A percentile compares a stretch with the other conserved stretches of the same genome.
Evolutionary conservation across 2,888 invertebrate species (phyloP).

Genomic region (Alviniconcha strummeri): DNA sequence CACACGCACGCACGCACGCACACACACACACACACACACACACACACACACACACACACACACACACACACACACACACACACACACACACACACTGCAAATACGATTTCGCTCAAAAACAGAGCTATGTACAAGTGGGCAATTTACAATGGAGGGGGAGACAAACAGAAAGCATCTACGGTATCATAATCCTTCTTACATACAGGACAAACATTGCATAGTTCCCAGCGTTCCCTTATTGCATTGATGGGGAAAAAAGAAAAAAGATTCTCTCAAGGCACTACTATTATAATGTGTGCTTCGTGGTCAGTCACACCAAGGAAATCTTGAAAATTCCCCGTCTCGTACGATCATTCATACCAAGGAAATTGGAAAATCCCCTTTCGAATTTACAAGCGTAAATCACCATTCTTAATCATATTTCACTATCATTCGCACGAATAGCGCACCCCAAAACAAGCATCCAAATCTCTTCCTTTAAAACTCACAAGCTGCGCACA

Average conservation of each 20-base stretch:
- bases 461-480: no score
- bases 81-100: constrained; percentile 3
- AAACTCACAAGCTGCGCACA: no score
- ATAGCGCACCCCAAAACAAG: no score
- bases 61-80: constrained; percentile 8
- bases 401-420: no score
- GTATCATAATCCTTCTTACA: constrained; percentile 7
- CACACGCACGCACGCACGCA: neutral
- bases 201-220: constrained; percentile 25
- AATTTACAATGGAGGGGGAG: neutral
- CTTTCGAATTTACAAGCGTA: no score
- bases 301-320: no score
- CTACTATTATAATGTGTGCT: no score
- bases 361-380: no score
- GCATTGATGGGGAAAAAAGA: constrained; percentile 18
- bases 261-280: no score
- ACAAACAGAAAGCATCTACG: constrained; percentile 29
- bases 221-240: constrained; percentile 26
- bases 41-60: constrained; percentile 5
- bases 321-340: no score
- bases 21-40: neutral
- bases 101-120: neutral
- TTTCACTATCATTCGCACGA: no score
- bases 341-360: no score
- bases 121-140: constrained; percentile 15